phyloP scores from a whole-genome alignment of 92 coral and sea anemone genomes.

The Porites rus region DNA sequence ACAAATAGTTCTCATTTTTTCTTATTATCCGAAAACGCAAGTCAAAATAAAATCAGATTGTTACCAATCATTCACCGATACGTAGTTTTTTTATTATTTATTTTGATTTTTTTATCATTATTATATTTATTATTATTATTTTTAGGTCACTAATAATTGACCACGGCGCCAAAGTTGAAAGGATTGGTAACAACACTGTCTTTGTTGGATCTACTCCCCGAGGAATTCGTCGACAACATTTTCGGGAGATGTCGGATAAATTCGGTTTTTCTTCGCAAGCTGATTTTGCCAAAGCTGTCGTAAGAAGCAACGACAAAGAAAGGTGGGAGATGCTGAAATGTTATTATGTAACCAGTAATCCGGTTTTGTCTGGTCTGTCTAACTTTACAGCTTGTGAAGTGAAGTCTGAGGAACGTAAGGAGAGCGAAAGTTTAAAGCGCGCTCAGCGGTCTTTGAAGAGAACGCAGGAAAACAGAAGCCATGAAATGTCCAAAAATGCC shows the following conservation, averaged over 20 bases:
- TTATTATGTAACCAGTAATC: constrained; percentile 65
- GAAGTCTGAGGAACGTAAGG: background rate
- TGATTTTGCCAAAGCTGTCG: constrained; percentile 72
- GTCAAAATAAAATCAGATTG: too few relatives aligned
- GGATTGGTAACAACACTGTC: constrained; percentile 62
- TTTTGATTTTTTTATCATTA: background rate
- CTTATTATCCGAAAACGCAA: too few relatives aligned
- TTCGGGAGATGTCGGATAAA: constrained; percentile 64
- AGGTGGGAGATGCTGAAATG: constrained; percentile 60
- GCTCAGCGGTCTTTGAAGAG: background rate
- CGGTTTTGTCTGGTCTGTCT: constrained; percentile 41
- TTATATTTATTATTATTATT: background rate
- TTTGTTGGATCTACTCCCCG: constrained; percentile 83
- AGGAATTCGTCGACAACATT: constrained; percentile 82
- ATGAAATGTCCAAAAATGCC: background rate
- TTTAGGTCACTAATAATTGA: constrained; percentile 38
- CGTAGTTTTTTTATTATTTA: too few relatives aligned
- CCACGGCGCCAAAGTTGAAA: constrained; percentile 43
- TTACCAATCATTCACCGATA: too few relatives aligned
- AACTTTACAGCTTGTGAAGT: constrained; percentile 9
- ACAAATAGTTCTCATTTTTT: too few relatives aligned
- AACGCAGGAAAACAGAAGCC: background rate
- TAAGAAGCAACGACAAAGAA: constrained; percentile 42
- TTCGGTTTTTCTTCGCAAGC: constrained; percentile 77
- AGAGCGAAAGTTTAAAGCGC: background rate